Evolutionary conservation across 53 echinoderm and acorn worm species (phyloP).

Genomic region (Antedon mediterranea): DNA sequence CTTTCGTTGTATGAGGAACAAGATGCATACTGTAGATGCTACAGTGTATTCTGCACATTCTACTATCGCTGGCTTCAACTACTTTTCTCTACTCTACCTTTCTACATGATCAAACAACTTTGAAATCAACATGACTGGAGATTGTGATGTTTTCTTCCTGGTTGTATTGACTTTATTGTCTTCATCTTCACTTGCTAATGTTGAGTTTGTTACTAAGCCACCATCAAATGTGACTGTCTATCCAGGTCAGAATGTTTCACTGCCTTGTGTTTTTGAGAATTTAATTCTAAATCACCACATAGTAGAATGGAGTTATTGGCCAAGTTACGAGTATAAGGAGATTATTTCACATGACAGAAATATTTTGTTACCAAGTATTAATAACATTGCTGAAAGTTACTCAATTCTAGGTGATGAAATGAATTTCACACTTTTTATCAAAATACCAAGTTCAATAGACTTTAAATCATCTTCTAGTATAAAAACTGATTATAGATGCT

Average conservation of each 20-base stretch:
- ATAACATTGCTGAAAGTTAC: neutral
- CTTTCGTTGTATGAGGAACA: too few species aligned
- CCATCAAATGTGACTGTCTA: too few species aligned
- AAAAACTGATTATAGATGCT: neutral
- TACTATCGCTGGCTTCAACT: too few species aligned
- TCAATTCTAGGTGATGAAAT: neutral
- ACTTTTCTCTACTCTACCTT: too few species aligned
- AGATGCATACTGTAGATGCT: too few species aligned
- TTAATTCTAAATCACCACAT: neutral
- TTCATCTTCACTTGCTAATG: neutral
- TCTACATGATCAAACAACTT: too few species aligned
- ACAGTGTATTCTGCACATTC: too few species aligned
- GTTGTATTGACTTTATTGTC: neutral
- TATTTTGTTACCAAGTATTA: neutral
- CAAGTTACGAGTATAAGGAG: neutral
- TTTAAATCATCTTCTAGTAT: neutral
- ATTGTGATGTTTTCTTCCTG: neutral
- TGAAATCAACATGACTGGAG: too few species aligned
- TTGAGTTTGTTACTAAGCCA: too few species aligned
- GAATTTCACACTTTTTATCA: neutral
- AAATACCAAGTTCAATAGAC: neutral
- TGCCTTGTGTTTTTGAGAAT: neutral
- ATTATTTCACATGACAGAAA: neutral
- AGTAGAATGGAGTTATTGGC: neutral
- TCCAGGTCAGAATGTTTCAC: neutral